Base-by-base conservation (phyloP, 2,113 vertebrate species). In the pig (Sus scrofa) region DNA sequence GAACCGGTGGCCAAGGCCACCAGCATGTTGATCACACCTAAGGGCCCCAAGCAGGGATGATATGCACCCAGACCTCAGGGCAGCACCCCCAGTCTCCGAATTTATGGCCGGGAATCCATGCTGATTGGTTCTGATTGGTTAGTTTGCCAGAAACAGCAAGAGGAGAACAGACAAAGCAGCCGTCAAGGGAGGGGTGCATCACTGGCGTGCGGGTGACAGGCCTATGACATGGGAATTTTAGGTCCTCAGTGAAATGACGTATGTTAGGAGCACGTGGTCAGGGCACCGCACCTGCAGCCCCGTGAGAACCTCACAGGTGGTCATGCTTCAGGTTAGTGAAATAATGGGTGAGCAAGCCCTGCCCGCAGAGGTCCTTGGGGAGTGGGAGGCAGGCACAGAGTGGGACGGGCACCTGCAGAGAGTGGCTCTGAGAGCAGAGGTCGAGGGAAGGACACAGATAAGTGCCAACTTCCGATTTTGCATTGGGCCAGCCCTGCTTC, bases 381-480 rank as follows among this genome's bases (percentile, higher is more conserved):
- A 4, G 60, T 18, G 12, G 52, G 67, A 6, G 37, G 3, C 0
- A 32, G 44, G 63, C 1, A 1, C 5, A 1, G 19, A 8, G 18
- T 1, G 16, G 37, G 62, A 37, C n/a, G 68, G 87, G 14, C 52
- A 37, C 32, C 34, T 58, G 68, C 22, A 24, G 54, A 79, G 44
- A 44, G 44, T 44, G 44, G 44, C 44, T 44, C 44, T 44, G 44
- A 44, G 44, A 4, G 44, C 24, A 7, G 39, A 27, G 52, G 5
- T 32, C 24, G 15, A 18, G 34, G 4, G 63, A n/a, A 73, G 44
- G 30, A 22, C 71, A 70, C 4, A 9, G 68, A 75, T 3, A 1
- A n/a, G 22, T 2, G 27, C 68, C 68, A 32, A 39, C 27, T 73
- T 44, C 86, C 7, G 1, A 1, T 10, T 6, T 14, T 63, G 16